phyloP scores from a whole-genome alignment of 2,113 vertebrate genomes.

The Astatoreochromis straeleni region DNA sequence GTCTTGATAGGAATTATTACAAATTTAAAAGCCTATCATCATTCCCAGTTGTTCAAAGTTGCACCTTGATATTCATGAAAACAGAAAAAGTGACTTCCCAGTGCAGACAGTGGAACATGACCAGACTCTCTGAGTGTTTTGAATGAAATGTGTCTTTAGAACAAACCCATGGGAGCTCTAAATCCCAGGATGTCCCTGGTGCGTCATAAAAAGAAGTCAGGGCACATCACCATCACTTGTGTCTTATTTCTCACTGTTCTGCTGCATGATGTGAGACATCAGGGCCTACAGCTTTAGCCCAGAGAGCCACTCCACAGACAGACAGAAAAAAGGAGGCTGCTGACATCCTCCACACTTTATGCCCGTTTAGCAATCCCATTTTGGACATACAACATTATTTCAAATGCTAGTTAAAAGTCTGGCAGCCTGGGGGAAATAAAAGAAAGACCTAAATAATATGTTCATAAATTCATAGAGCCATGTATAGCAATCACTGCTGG shows the following conservation, averaged over 20 bases:
- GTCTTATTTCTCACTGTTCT: constrained; percentile 52
- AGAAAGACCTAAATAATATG: constrained; percentile 4
- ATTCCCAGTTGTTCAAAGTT: constrained; percentile 9
- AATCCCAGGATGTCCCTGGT: constrained; percentile 55
- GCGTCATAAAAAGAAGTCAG: constrained; percentile 62
- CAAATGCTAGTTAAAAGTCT: constrained; percentile 7
- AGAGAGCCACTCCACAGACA: constrained; percentile 24
- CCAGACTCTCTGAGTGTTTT: constrained; percentile 36
- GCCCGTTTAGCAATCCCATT: constrained; percentile 26
- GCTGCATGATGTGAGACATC: constrained; percentile 50
- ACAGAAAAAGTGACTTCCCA: constrained; percentile 20
- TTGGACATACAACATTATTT: constrained; percentile 15
- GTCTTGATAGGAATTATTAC: constrained; percentile 8
- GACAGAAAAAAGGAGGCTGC: constrained; percentile 19
- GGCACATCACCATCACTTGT: constrained; percentile 62
- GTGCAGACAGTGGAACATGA: constrained; percentile 21
- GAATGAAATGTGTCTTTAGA: constrained; percentile 52
- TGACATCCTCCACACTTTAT: constrained; percentile 37
- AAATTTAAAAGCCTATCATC: constrained; percentile 17
- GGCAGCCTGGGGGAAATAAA: constrained; percentile 16
- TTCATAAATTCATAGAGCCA: background rate
- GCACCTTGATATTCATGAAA: constrained; percentile 38
- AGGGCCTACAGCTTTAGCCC: constrained; percentile 40
- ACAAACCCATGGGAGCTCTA: constrained; percentile 41
- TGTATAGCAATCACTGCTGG: background rate